Conservation (phyloP, 1,140 invertebrate genomes). For the Meloidogyne floridensis region DNA sequence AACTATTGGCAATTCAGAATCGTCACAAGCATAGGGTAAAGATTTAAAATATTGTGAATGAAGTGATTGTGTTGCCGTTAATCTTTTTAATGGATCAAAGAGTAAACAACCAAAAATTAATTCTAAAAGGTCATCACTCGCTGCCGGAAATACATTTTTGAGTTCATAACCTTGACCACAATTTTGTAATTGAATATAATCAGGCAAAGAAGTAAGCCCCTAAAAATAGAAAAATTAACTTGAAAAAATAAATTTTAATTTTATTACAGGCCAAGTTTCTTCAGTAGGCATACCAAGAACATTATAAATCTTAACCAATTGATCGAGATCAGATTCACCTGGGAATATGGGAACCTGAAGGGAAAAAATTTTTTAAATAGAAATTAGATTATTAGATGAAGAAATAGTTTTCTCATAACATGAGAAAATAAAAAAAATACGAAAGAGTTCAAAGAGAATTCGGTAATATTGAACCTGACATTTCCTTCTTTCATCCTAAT, state of each 20-base stretch:
- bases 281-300: conserved; percentile 87
- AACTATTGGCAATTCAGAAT: conserved; percentile 55
- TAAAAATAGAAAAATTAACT: conserved; percentile 65
- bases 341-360: conserved; percentile 82
- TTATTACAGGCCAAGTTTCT: conserved; percentile 80
- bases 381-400: no score
- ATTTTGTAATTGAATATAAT: conserved; percentile 88
- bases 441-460: no score
- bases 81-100: conserved; percentile 82
- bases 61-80: conserved; percentile 68
- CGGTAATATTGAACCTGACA: no score
- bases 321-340: conserved; percentile 94
- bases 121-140: conserved; percentile 85
- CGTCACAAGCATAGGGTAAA: conserved; percentile 57
- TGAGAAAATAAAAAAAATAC: no score
- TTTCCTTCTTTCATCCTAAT: no score
- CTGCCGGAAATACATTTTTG: conserved; percentile 88
- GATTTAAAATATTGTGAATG: conserved; percentile 53
- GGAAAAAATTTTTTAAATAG: neutral
- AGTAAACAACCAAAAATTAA: conserved; percentile 79
- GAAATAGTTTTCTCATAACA: no score
- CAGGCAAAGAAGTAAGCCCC: conserved; percentile 81
- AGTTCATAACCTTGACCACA: conserved; percentile 75
- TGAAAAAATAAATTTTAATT: conserved; percentile 11
- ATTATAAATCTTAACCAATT: conserved; percentile 90